Evolutionary conservation across 2,888 invertebrate genomes (phyloP), one percentile per base, ranked within the genome.

Genomic region (Platerodrilus igneus): DNA sequence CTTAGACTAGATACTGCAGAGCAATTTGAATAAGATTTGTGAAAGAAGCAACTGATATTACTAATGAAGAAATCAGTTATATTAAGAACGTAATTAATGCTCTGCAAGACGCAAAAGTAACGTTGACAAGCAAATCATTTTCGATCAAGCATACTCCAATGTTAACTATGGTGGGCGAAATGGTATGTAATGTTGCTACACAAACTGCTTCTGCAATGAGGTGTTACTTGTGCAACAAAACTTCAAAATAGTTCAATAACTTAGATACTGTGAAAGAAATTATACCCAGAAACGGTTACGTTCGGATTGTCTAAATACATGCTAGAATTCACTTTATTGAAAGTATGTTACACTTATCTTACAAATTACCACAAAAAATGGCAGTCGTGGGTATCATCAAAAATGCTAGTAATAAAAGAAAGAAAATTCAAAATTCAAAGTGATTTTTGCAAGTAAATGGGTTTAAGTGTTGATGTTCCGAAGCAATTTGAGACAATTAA

Each of bases 161-260:
- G n/a, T n/a, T n/a, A n/a, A 54, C 53, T 2, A 57, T 57, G 56
- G 41, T 57, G n/a, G 56, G 57, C 43, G 54, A 32, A 8, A 57
- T 56, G 46, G 47, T 57, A 3, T 58, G 55, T 33, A 57, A 56
- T 49, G 52, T 53, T 15, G 45, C 47, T 8, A 51, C 55, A 13
- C 18, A 39, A 5, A 55, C 52, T 13, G 45, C 18, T n/a, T 52
- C 53, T 10, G 53, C 52, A 20, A 48, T 45, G 42, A 38, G 49
- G 15, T 59, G 58, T 33, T 53, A 49, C 28, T 45, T 54, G 21
- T 57, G 57, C 44, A 47, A n/a, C n/a, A n/a, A n/a, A n/a, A n/a
- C n/a, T n/a, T n/a, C n/a, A n/a, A n/a, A n/a, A 44, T 33, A 56
- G 17, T 48, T 53, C 19, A 54, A 51, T 27, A 21, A 45, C 21